These are phyloP conservation scores for Pipra filicauda DNA, from an alignment of 2,113 vertebrate genomes.

Conservation along the genomic window DNA sequence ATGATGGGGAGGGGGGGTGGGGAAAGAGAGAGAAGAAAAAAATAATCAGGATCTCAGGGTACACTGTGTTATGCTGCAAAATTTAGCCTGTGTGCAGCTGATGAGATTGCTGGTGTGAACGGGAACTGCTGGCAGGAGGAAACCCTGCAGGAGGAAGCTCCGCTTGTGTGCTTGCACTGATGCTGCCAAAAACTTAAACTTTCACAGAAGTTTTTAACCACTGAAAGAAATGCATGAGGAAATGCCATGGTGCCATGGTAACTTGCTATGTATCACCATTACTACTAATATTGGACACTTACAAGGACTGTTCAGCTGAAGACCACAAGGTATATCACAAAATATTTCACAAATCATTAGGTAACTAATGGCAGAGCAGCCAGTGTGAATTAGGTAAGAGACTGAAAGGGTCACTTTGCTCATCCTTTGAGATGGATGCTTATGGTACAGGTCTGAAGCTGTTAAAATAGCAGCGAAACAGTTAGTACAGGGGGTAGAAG, in stretches of 20 bases:
- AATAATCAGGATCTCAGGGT: not conserved
- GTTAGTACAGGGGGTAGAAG: not conserved
- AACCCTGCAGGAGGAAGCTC: not conserved
- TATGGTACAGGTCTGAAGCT: not conserved
- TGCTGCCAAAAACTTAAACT: not conserved
- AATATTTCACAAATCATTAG: slow-evolving; percentile 55
- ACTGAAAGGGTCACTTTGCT: slow-evolving; percentile 25
- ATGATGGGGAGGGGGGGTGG: not conserved
- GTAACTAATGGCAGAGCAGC: slow-evolving; percentile 37
- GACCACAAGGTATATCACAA: slow-evolving; percentile 18
- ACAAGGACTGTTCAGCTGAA: not conserved
- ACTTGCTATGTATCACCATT: not conserved
- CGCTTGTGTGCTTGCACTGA: not conserved
- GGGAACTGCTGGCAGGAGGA: slow-evolving; percentile 29
- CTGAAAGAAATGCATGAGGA: not conserved
- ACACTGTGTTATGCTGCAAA: slow-evolving; percentile 33
- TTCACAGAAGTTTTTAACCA: slow-evolving; percentile 1
- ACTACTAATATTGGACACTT: not conserved
- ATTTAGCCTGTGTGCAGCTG: slow-evolving; percentile 36
- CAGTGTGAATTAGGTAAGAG: not conserved
- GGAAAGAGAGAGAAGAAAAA: not conserved
- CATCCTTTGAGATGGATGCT: not conserved
- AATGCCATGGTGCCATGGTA: not conserved
- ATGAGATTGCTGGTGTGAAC: slow-evolving; percentile 26
- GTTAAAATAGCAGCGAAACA: not conserved